phyloP scores from a whole-genome alignment of 2,888 invertebrate species.

The Nycteola revayana region DNA sequence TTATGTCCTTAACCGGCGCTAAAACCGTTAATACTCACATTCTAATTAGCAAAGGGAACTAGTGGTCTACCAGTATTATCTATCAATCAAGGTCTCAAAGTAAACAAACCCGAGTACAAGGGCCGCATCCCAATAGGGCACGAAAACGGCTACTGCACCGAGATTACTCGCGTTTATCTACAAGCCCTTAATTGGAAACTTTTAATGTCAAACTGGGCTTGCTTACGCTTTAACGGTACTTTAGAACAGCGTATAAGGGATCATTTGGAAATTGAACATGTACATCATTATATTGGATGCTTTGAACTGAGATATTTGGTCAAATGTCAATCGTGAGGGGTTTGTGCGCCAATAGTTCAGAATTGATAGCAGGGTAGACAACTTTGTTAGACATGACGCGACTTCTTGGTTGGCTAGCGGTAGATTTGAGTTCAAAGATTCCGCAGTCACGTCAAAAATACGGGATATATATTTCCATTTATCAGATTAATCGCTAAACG shows the following conservation, averaged over 20 bases:
- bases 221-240: slow-evolving; percentile 24
- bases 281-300: slow-evolving; percentile 24
- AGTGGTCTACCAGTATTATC: slow-evolving; percentile 29
- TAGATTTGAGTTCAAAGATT: no score
- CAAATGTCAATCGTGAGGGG: slow-evolving; percentile 16
- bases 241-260: slow-evolving; percentile 20
- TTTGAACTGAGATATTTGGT: slow-evolving; percentile 23
- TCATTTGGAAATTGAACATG: slow-evolving; percentile 30
- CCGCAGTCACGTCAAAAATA: no score
- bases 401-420: no score
- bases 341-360: neutral
- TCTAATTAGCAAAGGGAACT: slow-evolving; percentile 24
- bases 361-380: no score
- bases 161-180: slow-evolving; percentile 36
- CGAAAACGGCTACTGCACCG: slow-evolving; percentile 27
- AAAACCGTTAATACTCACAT: slow-evolving; percentile 19
- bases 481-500: no score
- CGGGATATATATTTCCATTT: no score
- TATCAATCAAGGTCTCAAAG: slow-evolving; percentile 36
- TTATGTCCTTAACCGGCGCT: no score
- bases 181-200: slow-evolving; percentile 44
- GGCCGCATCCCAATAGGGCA: slow-evolving; percentile 33
- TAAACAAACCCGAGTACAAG: slow-evolving; percentile 27
- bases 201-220: slow-evolving; percentile 39
- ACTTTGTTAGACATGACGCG: no score